phyloP scores from a whole-genome alignment of 2,113 vertebrate genomes.

The Scalopus aquaticus region DNA sequence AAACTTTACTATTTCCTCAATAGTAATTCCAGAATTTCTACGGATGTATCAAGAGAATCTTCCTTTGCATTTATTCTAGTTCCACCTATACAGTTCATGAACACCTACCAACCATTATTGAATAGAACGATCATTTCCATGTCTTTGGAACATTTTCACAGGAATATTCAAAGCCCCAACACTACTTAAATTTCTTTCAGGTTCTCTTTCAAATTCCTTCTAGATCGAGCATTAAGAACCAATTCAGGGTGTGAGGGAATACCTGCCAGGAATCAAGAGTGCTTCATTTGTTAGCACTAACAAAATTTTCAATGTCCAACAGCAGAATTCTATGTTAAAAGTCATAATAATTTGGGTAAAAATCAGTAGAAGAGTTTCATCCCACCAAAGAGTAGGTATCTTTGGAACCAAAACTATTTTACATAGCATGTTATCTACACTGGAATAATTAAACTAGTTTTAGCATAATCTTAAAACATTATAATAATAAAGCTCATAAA shows the following conservation, averaged over 20 bases:
- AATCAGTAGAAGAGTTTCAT: constrained; percentile 21
- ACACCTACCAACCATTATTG: not conserved
- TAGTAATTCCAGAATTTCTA: constrained; percentile 15
- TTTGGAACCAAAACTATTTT: constrained; percentile 26
- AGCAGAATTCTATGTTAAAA: not conserved
- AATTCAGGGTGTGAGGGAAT: not conserved
- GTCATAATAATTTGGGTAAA: not conserved
- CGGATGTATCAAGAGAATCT: not conserved
- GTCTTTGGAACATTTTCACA: not conserved
- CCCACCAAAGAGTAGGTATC: not conserved
- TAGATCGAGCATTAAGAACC: not conserved
- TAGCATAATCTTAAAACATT: not conserved
- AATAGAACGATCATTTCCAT: not conserved
- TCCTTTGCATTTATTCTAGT: not conserved
- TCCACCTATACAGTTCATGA: not conserved
- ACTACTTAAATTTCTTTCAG: not conserved
- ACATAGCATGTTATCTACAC: not conserved
- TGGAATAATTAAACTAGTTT: not conserved
- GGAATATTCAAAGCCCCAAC: not conserved
- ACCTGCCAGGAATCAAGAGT: not conserved
- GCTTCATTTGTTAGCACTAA: not conserved
- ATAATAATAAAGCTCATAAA: not conserved
- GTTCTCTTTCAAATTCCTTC: constrained; percentile 44
- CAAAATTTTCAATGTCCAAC: not conserved
- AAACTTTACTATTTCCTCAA: not conserved